Evolutionary conservation across 2,888 invertebrate genomes (phyloP), one percentile per base, ranked within the genome.

Genomic region (Amphipyra berbera): DNA sequence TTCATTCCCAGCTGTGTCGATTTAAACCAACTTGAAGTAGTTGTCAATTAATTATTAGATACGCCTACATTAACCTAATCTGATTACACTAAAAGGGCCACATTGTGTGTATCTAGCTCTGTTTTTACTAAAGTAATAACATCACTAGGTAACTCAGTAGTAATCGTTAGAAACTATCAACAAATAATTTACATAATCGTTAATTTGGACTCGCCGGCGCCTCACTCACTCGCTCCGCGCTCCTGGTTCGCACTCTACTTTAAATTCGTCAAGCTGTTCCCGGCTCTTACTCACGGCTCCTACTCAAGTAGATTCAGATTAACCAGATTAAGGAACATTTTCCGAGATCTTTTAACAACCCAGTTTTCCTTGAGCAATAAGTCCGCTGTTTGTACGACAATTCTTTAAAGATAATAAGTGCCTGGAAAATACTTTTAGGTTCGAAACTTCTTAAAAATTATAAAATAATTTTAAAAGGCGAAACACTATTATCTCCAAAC

Each of bases 171-270:
- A 5, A 21, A 41, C 14, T 52, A 66, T 53, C 47, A 56, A 72
- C 52, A 73, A 57, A 48, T 65, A n/a, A 73, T 72, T 65, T 56
- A 66, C 44, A 47, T 72, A 49, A 73, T 67, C 52, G 52, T 35
- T 38, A 45, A 37, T 45, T 40, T 53, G 66, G 41, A 9, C 15
- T 33, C 45, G 27, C 44, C 27, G 21, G 1, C 12, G 9, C 35
- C 9, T n/a, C 5, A 37, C 38, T 41, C 54, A 14, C 45, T 54
- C 38, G 53, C 49, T 38, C 42, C 54, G n/a, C n/a, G n/a, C n/a
- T 21, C 3, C 21, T 12, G 42, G 38, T n/a, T 27, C 54, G 55
- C 27, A 21, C 49, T 46, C 54, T 33, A 38, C 37, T 21, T 45
- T 41, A 41, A 38, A 15, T 13, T 38, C 35, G 14, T 42, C 42